These are phyloP conservation scores for Xenus cinereus DNA, from an alignment of 2,113 vertebrate genomes.

Conservation along the genomic window DNA sequence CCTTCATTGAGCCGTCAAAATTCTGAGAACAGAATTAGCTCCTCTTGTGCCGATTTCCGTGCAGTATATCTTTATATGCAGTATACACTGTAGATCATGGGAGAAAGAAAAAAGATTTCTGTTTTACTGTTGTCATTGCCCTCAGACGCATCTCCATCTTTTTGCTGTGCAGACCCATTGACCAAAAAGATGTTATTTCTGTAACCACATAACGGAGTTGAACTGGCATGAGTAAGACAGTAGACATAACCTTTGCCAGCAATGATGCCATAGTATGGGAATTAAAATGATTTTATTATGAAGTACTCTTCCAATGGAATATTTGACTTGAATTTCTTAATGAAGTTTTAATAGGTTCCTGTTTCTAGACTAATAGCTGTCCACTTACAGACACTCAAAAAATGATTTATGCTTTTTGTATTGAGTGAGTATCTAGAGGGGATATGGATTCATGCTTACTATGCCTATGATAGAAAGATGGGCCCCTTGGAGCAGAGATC, in stretches of 20 bases:
- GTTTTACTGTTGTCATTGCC: background rate
- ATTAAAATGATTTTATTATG: background rate
- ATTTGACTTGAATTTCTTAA: slow-evolving; percentile 11
- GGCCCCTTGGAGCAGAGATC: background rate
- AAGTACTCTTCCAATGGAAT: background rate
- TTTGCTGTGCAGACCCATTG: background rate
- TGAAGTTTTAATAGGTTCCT: background rate
- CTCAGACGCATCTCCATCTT: background rate
- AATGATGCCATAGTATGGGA: background rate
- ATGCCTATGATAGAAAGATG: background rate
- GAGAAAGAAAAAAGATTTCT: background rate
- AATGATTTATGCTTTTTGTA: background rate
- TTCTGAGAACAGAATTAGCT: background rate
- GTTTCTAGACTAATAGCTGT: background rate
- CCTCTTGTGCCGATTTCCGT: background rate
- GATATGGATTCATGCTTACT: background rate
- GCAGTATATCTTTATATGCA: background rate
- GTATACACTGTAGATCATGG: background rate
- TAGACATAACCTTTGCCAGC: background rate
- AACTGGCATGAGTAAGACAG: background rate
- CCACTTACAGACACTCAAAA: background rate
- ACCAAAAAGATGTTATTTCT: background rate
- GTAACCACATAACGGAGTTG: background rate
- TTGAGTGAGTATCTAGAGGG: background rate
- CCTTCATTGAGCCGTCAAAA: background rate